Conservation (phyloP, 1,140 invertebrate species). For the Neodiprion virginianus region DNA sequence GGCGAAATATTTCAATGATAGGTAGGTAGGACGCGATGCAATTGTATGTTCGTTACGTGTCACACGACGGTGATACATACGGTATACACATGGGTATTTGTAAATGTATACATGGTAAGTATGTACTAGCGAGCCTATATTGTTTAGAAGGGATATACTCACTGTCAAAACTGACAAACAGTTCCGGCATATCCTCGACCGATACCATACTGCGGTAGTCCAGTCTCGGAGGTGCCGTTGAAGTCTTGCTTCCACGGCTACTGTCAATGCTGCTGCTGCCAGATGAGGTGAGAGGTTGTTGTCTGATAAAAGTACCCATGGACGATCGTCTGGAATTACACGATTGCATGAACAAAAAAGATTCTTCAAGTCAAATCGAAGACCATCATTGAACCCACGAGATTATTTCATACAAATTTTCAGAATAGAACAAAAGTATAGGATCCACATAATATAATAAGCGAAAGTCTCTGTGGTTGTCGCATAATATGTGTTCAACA, state of each 20-base stretch:
- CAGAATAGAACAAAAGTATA: conserved; percentile 7
- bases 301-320: conserved; percentile 78
- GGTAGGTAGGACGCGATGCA: not conserved
- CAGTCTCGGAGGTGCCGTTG: conserved; percentile 71
- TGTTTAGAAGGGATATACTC: conserved; percentile 60
- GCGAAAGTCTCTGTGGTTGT: not conserved
- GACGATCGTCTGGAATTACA: conserved; percentile 73
- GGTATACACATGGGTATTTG: not conserved
- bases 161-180: conserved; percentile 95
- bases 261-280: conserved; percentile 64
- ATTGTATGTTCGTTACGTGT: not conserved
- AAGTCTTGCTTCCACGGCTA: conserved; percentile 64
- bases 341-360: too few relatives aligned
- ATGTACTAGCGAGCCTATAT: too few relatives aligned
- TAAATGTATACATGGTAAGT: not conserved
- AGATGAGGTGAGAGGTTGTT: conserved; percentile 59
- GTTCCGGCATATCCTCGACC: conserved; percentile 91
- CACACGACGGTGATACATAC: not conserved
- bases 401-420: too few relatives aligned
- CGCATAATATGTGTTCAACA: conserved; percentile 6
- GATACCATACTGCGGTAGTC: conserved; percentile 93
- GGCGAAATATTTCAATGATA: too few relatives aligned
- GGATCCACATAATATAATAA: conserved; percentile 22
- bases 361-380: too few relatives aligned
- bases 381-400: too few relatives aligned